Evolutionary conservation across 2,888 invertebrate species (phyloP).

Genomic region (Leptinotarsa tumamoca): DNA sequence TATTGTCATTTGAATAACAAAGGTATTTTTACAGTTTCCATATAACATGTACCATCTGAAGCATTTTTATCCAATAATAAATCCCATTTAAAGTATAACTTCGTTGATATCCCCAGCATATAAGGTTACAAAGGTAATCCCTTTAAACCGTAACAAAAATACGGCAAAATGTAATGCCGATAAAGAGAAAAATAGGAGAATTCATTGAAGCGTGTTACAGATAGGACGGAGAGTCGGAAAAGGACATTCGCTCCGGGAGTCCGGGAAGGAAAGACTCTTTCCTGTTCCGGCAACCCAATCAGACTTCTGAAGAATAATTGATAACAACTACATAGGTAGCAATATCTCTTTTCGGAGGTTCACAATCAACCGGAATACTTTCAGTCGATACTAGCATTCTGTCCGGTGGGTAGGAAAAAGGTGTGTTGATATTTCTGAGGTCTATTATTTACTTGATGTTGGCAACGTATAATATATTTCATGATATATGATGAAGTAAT

Average conservation of each 20-base stretch:
- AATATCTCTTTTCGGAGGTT: slow-evolving; percentile 30
- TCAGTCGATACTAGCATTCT: background rate
- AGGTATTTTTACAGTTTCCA: too few species aligned
- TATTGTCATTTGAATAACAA: too few species aligned
- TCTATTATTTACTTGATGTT: too few species aligned
- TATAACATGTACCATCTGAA: too few species aligned
- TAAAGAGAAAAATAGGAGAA: slow-evolving; percentile 55
- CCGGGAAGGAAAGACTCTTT: slow-evolving; percentile 67
- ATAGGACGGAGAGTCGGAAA: slow-evolving; percentile 62
- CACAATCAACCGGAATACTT: slow-evolving; percentile 32
- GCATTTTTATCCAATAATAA: background rate
- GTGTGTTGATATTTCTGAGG: background rate
- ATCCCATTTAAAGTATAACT: background rate
- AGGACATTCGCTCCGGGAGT: slow-evolving; percentile 66
- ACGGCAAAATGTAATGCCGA: slow-evolving; percentile 49
- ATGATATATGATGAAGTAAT: too few species aligned
- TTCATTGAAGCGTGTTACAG: slow-evolving; percentile 56
- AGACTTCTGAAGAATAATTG: slow-evolving; percentile 61
- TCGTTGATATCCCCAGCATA: background rate
- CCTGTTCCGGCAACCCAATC: slow-evolving; percentile 66
- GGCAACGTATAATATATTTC: too few species aligned
- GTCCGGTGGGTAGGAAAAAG: background rate
- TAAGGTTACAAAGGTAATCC: background rate
- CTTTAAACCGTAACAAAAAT: slow-evolving; percentile 24
- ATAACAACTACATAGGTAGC: slow-evolving; percentile 55